Conservation (phyloP, 2,113 vertebrate genomes). For the Isichthys henryi region DNA sequence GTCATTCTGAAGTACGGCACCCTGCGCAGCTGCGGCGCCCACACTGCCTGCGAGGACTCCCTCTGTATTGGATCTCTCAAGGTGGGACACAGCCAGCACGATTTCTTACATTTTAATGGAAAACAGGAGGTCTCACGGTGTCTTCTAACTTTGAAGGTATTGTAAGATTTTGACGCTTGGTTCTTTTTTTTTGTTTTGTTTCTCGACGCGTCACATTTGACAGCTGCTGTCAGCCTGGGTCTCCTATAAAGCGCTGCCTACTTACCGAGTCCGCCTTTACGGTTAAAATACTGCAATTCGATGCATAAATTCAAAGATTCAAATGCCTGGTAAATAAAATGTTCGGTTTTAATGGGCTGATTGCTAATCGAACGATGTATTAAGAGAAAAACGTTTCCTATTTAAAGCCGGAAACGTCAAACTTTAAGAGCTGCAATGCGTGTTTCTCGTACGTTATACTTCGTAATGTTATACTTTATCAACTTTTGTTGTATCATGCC, state of each 20-base stretch:
- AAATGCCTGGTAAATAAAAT: background rate
- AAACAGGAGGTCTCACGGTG: slow-evolving; percentile 51
- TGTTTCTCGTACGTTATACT: background rate
- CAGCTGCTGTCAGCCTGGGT: slow-evolving; percentile 18
- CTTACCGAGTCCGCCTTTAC: background rate
- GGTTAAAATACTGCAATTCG: background rate
- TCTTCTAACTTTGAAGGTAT: slow-evolving; percentile 67
- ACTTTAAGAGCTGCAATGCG: background rate
- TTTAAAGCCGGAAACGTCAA: background rate
- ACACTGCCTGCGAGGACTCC: slow-evolving; percentile 34
- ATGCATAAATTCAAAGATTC: background rate
- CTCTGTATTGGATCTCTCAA: slow-evolving; percentile 50
- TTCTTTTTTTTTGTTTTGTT: background rate
- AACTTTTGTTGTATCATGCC: background rate
- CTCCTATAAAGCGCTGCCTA: background rate
- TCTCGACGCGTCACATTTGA: slow-evolving; percentile 2
- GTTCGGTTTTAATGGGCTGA: background rate
- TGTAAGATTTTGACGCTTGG: background rate
- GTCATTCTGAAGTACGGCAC: slow-evolving; percentile 41
- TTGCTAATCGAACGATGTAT: background rate
- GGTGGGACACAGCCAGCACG: slow-evolving; percentile 49
- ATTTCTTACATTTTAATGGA: slow-evolving; percentile 66
- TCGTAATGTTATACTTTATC: background rate
- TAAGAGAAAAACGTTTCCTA: background rate
- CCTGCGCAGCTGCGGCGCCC: slow-evolving; percentile 23